Base-by-base conservation (phyloP, 1,140 invertebrate species). In the Cephus cinctus region DNA sequence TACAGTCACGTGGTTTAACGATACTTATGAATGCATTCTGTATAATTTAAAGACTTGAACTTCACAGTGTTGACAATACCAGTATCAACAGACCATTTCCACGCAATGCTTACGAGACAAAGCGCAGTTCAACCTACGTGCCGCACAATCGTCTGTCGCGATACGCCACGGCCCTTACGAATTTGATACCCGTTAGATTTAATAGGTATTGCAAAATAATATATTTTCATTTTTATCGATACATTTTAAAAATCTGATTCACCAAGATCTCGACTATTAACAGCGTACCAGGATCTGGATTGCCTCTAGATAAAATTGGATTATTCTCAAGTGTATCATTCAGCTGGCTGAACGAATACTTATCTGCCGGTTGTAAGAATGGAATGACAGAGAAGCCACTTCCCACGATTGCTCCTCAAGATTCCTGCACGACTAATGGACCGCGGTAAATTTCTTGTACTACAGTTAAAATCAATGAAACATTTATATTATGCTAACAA, bases 301-400 rank as follows among this genome's bases (percentile, higher is more conserved):
- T 63, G 21, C 60, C 60, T 3, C 19, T 63, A 4, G 60, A 63
- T 42, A 63, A 57, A 40, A 52, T 63, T 15, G 60, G 60, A 6
- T 38, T 63, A 2, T 57, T 59, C 35, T 57, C 60, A n/a, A 59
- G 35, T 27, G 60, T 55, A 0, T 56, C 52, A 5, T 59, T 55
- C 30, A 52, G 43, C 18, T 63, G 60, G 60, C 43, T 63, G 0
- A 63, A 52, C 38, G 60, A 63, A 43, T 63, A 63, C 25, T 25
- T 63, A 8, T 43, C 50, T 12, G 57, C 52, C 12, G 60, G 60
- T 4, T 59, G 42, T 27, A 53, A 52, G 23, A 59, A 56, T 40
- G 47, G 45, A 20, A 54, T 59, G 43, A 48, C 27, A 9, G 54
- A 63, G 12, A 63, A 63, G 25, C 41, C 52, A 11, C 27, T 61